These are phyloP conservation scores for Mastigias papua DNA, from an alignment of 30 jellyfish, hydroid and myxozoan species.

Conservation along the genomic window DNA sequence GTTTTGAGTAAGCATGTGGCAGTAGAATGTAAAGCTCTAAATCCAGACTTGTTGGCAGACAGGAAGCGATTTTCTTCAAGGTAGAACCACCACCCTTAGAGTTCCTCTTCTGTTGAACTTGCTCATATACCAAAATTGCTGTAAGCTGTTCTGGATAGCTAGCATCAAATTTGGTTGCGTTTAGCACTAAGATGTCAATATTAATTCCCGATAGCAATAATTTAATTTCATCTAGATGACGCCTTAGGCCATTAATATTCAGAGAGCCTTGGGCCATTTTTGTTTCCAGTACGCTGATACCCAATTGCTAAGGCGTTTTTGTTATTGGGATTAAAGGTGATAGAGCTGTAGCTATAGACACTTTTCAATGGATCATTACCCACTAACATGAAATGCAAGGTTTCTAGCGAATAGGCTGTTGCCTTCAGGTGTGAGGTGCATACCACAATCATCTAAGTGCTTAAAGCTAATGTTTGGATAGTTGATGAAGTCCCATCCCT, in stretches of 20 bases:
- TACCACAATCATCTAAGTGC: constrained; percentile 22
- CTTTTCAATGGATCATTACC: neutral
- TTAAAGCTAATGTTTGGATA: neutral
- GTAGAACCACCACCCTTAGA: constrained; percentile 58
- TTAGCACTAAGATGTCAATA: neutral
- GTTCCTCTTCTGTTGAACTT: constrained; percentile 1
- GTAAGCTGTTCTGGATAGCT: constrained; percentile 9
- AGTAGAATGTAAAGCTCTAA: too few relatives aligned
- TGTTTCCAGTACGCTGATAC: constrained; percentile 1
- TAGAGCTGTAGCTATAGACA: neutral
- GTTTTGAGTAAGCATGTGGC: too few relatives aligned
- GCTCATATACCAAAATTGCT: neutral
- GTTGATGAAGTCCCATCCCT: constrained; percentile 1
- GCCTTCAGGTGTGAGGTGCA: constrained; percentile 54
- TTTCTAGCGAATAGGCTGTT: constrained; percentile 21
- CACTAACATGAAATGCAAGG: neutral
- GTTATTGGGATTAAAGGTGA: neutral
- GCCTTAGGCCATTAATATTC: neutral
- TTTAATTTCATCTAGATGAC: neutral
- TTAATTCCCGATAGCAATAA: constrained; percentile 1
- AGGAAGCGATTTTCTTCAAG: too few relatives aligned
- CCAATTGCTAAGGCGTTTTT: neutral
- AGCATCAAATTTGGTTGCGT: neutral
- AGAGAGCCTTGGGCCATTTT: neutral
- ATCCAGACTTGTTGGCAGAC: too few relatives aligned